A percentile compares a stretch with the other conserved stretches of the same genome.
These are phyloP conservation scores for Odontomyia ornata DNA, from an alignment of 2,888 invertebrate genomes.

Conservation along the genomic window DNA sequence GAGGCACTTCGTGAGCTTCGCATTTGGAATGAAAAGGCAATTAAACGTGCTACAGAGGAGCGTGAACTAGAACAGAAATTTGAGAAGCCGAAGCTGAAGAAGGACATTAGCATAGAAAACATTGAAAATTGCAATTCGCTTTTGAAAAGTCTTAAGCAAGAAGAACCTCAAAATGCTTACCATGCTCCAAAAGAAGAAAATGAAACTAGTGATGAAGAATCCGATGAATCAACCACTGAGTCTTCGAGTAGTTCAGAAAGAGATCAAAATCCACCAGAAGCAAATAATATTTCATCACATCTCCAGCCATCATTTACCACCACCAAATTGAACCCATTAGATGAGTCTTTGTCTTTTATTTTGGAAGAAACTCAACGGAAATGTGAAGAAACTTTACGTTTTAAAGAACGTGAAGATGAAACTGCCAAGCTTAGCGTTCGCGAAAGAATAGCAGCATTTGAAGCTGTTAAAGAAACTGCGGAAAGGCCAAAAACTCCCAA, in stretches of 20 bases:
- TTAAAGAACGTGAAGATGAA: slow-evolving; percentile 48
- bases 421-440: slow-evolving; percentile 59
- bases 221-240: slow-evolving; percentile 42
- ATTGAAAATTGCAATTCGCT: neutral
- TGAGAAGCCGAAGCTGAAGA: neutral
- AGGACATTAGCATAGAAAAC: neutral
- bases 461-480: slow-evolving; percentile 52
- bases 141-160: neutral
- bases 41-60: neutral
- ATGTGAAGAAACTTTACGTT: slow-evolving; percentile 31
- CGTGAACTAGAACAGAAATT: slow-evolving; percentile 10
- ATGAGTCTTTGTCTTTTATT: slow-evolving; percentile 34
- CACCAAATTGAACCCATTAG: neutral
- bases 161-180: neutral
- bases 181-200: neutral
- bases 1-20: slow-evolving; percentile 3
- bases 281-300: neutral
- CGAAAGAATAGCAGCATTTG: slow-evolving; percentile 61
- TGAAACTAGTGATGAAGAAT: slow-evolving; percentile 35
- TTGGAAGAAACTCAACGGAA: slow-evolving; percentile 21
- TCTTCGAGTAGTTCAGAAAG: neutral
- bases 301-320: neutral
- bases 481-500: slow-evolving; percentile 36
- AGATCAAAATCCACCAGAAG: neutral
- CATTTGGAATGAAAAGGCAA: neutral